These are phyloP conservation scores for Lepidochitona cinerea DNA, from an alignment of 2,888 invertebrate species.

Conservation along the genomic window DNA sequence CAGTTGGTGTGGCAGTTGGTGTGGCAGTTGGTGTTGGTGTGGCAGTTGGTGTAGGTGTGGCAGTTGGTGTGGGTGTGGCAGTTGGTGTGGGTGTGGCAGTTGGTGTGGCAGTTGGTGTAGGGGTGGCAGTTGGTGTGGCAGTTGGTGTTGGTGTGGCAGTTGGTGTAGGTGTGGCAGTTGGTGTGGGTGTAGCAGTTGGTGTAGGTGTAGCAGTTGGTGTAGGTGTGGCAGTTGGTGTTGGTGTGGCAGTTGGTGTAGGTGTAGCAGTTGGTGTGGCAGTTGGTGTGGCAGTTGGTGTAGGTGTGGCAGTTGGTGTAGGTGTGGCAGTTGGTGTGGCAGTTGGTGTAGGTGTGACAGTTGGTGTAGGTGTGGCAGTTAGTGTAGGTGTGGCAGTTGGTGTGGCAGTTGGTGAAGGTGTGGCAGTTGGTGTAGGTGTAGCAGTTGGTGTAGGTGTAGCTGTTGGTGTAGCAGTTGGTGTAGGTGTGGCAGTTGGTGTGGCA, in stretches of 20 bases:
- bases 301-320: neutral
- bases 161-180: neutral
- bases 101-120: too few relatives aligned
- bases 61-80: neutral
- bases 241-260: neutral
- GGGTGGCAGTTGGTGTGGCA: neutral
- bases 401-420: neutral
- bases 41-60: neutral
- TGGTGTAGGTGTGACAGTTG: neutral
- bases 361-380: neutral
- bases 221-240: neutral
- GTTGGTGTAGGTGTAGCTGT: neutral
- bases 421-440: neutral
- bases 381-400: neutral
- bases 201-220: neutral
- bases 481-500: neutral
- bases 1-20: neutral
- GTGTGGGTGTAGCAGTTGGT: neutral
- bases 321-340: neutral
- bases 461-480: neutral
- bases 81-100: neutral
- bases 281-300: neutral
- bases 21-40: neutral
- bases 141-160: neutral
- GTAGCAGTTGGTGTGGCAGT: neutral